Base-by-base conservation (phyloP, 2,797 vertebrate species). In the Lepidocolaptes lacrymiger region DNA sequence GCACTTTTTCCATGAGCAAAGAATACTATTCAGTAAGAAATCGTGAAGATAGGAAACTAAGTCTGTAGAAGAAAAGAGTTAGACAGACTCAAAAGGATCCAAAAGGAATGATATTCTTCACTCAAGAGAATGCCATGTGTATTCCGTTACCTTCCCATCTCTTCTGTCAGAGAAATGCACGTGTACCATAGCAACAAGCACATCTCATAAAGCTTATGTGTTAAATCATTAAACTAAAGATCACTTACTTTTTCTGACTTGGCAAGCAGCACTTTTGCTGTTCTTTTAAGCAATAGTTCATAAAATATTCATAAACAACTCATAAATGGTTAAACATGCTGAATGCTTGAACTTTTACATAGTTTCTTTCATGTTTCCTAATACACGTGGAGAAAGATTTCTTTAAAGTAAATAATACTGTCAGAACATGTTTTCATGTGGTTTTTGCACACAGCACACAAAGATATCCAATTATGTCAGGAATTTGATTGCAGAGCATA, bases 221-320 rank as follows among this genome's bases (percentile, higher is more conserved):
- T 88, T 95, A 93, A 90, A 93, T 85, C 91, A 89, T 94, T 95
- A 93, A 89, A 58, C 76, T 92, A 75, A 95, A 91, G 88, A 97
- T 93, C 80, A 93, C 62, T 94, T 83, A 87, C 68, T 89, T 96
- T 78, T 90, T 96, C 73, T 91, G 93, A 96, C 93, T n/a, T 91
- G 72, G 37, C 44, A 74, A 69, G 46, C 59, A 81, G 44, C 64
- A 68, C 61, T 95, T 91, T 94, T 92, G 90, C 88, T 95, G 48
- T 93, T 94, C 84, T 96, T 88, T 96, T 94, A 88, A 94, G 81
- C 85, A 95, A 58, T 34, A 36, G 91, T 84, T 93, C 76, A 95
- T 97, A 91, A 96, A 97, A 97, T 96, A 98, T 97, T 96, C 94
- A 97, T 96, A 89, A 89, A 52, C 73, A 77, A 89, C 85, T 97